These are phyloP conservation scores for Pungitius pungitius DNA, from an alignment of 2,113 vertebrate genomes.

Conservation along the genomic window DNA sequence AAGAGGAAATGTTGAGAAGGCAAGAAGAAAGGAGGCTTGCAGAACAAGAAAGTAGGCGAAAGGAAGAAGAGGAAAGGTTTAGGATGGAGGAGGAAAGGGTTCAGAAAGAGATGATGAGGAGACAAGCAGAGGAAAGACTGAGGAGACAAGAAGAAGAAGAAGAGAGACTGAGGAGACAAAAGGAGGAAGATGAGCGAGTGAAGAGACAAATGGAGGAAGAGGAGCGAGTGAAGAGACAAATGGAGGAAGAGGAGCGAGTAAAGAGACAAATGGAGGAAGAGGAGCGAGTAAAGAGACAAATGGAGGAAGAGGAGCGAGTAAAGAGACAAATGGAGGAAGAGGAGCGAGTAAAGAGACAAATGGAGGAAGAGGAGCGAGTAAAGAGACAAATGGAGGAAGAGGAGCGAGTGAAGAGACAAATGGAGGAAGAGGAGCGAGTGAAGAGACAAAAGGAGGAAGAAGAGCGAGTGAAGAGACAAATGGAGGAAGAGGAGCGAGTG, in stretches of 20 bases:
- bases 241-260: conserved; percentile 1
- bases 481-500: conserved; percentile 12
- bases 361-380: not conserved
- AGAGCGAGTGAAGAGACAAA: not conserved
- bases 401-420: not conserved
- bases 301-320: not conserved
- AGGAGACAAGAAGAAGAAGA: conserved; percentile 4
- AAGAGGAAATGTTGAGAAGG: conserved; percentile 4
- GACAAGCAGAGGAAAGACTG: conserved; percentile 19
- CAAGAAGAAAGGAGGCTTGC: not conserved
- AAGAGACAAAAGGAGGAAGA: conserved; percentile 2
- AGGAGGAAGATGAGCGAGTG: not conserved
- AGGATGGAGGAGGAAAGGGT: not conserved
- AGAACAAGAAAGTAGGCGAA: not conserved
- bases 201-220: conserved; percentile 12
- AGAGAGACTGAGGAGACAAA: not conserved
- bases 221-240: not conserved
- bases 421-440: not conserved
- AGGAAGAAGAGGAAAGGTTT: conserved; percentile 23
- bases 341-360: not conserved
- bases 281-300: not conserved
- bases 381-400: not conserved
- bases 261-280: not conserved
- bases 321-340: conserved; percentile 16
- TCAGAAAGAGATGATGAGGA: not conserved